Evolutionary conservation across 2,888 invertebrate species (phyloP).

Genomic region (Oligia latruncula): DNA sequence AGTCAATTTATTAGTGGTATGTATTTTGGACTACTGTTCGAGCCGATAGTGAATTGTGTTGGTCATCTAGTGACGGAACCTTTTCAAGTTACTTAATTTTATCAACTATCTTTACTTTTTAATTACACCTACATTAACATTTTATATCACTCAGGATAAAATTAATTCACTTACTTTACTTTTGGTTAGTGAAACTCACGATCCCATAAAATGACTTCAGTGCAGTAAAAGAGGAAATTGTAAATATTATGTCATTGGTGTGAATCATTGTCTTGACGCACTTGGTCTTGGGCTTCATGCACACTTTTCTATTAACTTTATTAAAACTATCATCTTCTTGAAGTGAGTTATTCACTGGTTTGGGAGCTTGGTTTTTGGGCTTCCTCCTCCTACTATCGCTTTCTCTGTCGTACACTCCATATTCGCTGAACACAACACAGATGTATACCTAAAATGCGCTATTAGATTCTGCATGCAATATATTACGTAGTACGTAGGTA

Average conservation of each 20-base stretch:
- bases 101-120: slow-evolving; percentile 25
- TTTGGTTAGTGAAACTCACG: slow-evolving; percentile 32
- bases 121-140: slow-evolving; percentile 20
- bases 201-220: slow-evolving; percentile 69
- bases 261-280: slow-evolving; percentile 47
- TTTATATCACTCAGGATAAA: slow-evolving; percentile 21
- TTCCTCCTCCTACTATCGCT: slow-evolving; percentile 57
- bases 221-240: slow-evolving; percentile 70
- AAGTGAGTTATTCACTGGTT: slow-evolving; percentile 10
- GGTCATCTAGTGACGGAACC: slow-evolving; percentile 27
- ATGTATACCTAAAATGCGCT: slow-evolving; percentile 38
- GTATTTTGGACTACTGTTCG: slow-evolving; percentile 63
- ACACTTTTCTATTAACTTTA: slow-evolving; percentile 50
- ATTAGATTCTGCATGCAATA: slow-evolving; percentile 33
- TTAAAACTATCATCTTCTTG: slow-evolving; percentile 39
- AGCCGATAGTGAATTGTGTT: slow-evolving; percentile 33
- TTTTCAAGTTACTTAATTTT: slow-evolving; percentile 11
- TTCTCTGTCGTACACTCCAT: slow-evolving; percentile 40
- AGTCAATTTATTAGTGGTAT: slow-evolving; percentile 74
- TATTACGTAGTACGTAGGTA: background rate
- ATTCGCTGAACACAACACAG: slow-evolving; percentile 37
- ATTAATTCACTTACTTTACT: slow-evolving; percentile 16
- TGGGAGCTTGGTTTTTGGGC: slow-evolving; percentile 32
- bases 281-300: slow-evolving; percentile 56
- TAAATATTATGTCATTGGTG: slow-evolving; percentile 38